These are phyloP conservation scores for Dendroctonus ponderosae DNA, from an alignment of 1,140 invertebrate genomes.

Conservation along the genomic window DNA sequence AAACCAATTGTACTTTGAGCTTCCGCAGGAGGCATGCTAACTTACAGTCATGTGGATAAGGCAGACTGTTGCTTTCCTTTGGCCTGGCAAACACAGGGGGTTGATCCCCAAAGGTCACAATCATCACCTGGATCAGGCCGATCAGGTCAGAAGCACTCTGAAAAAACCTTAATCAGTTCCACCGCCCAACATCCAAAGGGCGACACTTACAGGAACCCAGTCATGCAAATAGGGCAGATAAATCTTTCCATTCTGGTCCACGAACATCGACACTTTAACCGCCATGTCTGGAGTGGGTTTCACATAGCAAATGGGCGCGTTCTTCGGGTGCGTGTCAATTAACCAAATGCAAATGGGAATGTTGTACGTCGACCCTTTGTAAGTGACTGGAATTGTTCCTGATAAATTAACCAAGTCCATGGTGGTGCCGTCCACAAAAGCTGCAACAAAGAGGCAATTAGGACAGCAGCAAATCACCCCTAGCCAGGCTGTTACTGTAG, in stretches of 20 bases:
- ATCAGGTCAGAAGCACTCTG: constrained; percentile 80
- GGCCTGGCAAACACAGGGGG: constrained; percentile 89
- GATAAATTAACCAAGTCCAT: constrained; percentile 82
- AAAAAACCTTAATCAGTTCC: no score
- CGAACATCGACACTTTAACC: constrained; percentile 91
- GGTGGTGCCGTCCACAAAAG: constrained; percentile 85
- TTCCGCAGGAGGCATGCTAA: constrained; percentile 1
- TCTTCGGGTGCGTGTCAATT: constrained; percentile 94
- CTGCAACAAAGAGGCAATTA: constrained; percentile 56
- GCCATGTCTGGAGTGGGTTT: constrained; percentile 94
- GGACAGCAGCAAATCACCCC: neutral
- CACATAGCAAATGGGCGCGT: constrained; percentile 97
- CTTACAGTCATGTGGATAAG: constrained; percentile 64
- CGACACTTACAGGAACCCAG: constrained; percentile 77
- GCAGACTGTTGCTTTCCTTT: constrained; percentile 54
- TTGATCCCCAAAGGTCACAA: constrained; percentile 88
- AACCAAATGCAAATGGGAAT: constrained; percentile 97
- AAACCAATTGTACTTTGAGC: constrained; percentile 29
- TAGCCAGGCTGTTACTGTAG: constrained; percentile 58
- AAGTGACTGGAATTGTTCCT: constrained; percentile 91
- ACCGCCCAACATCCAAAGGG: neutral
- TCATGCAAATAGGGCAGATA: constrained; percentile 96
- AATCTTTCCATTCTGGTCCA: constrained; percentile 94
- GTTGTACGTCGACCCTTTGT: constrained; percentile 89
- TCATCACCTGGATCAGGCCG: constrained; percentile 87